Conservation (phyloP, 2,113 vertebrate species). For the Epinephelus lanceolatus region DNA sequence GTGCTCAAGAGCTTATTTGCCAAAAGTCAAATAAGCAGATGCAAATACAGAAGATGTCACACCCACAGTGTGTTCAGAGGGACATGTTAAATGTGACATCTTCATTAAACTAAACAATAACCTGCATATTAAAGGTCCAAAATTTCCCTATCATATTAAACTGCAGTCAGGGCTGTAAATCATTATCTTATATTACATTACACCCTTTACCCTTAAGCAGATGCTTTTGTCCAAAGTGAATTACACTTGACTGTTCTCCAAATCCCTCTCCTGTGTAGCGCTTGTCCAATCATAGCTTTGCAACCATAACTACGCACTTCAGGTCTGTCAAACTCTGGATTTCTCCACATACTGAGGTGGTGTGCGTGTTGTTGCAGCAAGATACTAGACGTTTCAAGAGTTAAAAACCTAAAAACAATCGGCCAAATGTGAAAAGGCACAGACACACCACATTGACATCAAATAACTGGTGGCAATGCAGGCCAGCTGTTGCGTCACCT, state of each 20-base stretch:
- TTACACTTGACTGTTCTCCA: not conserved
- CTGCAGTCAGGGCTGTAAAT: not conserved
- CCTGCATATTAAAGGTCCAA: not conserved
- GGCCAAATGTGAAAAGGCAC: not conserved
- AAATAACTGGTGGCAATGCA: too few relatives aligned
- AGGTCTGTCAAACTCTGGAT: too few relatives aligned
- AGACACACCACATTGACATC: too few relatives aligned
- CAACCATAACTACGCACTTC: not conserved
- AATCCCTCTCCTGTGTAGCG: not conserved
- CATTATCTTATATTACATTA: not conserved
- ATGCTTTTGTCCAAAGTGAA: not conserved
- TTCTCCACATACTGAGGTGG: not conserved
- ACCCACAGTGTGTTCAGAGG: not conserved
- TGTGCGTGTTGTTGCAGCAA: not conserved
- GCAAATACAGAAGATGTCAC: not conserved
- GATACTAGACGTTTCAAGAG: not conserved
- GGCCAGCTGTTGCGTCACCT: too few relatives aligned
- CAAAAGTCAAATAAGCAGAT: conserved; percentile 1
- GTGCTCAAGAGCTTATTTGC: not conserved
- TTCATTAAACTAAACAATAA: not conserved
- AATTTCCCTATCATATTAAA: not conserved
- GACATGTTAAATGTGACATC: not conserved
- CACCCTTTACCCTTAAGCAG: not conserved
- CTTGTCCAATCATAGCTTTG: not conserved
- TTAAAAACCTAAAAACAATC: not conserved